A percentile compares a stretch with the other conserved stretches of the same genome.
phyloP scores from a whole-genome alignment of 2,113 vertebrate species.

The Theropithecus gelada region DNA sequence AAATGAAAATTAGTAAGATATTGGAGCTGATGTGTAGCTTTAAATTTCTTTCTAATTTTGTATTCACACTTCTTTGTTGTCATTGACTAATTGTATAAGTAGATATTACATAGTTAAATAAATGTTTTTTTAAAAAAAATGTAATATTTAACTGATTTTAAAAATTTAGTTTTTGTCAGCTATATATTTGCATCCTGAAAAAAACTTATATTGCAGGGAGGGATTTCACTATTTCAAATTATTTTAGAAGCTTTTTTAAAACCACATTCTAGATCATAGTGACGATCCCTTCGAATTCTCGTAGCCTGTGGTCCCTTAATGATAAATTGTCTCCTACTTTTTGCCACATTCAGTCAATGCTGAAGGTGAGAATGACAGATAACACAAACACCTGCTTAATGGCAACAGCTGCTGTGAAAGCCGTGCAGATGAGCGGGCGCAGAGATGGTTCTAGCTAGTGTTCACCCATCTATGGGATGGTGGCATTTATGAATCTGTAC shows the following conservation, averaged over 20 bases:
- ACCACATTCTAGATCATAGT: background rate
- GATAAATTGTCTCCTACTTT: background rate
- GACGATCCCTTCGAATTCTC: background rate
- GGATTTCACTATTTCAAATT: background rate
- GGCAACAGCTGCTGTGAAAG: background rate
- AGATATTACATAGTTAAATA: background rate
- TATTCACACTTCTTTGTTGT: background rate
- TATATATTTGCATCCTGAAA: background rate
- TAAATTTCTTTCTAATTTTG: slow-evolving; percentile 41
- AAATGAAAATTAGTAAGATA: background rate
- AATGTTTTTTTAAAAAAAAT: too few relatives aligned
- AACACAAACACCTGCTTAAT: background rate
- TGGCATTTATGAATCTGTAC: background rate
- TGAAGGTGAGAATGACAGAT: background rate
- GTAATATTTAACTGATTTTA: background rate
- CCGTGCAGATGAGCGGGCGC: background rate
- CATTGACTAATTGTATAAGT: background rate
- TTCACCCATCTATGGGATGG: fast-evolving
- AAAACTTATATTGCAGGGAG: background rate
- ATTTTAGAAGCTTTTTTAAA: background rate
- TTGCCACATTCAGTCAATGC: background rate
- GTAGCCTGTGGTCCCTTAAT: background rate
- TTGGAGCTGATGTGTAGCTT: background rate
- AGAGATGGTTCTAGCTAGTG: background rate
- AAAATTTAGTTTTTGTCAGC: background rate